phyloP scores from a whole-genome alignment of 2,113 vertebrate genomes.

The Cyphomyrus plagiostoma region DNA sequence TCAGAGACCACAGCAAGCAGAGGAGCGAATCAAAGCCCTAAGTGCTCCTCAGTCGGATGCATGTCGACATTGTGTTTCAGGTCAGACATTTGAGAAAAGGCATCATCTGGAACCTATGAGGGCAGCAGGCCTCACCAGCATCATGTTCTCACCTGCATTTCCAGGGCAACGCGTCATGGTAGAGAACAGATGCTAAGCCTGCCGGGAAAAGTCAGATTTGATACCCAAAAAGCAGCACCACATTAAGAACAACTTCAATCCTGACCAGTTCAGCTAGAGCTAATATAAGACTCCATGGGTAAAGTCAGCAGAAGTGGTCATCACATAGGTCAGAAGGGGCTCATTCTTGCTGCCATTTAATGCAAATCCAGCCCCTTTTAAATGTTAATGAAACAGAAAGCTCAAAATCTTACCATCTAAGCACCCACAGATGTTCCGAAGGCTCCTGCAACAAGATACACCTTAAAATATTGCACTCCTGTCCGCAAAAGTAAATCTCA shows the following conservation, averaged over 20 bases:
- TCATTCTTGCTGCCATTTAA: not conserved
- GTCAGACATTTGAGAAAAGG: conserved; percentile 63
- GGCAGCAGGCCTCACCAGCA: not conserved
- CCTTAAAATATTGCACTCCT: not conserved
- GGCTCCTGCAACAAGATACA: not conserved
- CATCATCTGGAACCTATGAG: conserved; percentile 50
- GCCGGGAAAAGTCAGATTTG: not conserved
- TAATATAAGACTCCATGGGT: conserved; percentile 55
- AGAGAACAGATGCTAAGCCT: not conserved
- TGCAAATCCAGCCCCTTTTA: not conserved
- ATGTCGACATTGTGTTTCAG: conserved; percentile 56
- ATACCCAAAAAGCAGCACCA: not conserved
- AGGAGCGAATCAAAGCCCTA: not conserved
- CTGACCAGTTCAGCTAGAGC: conserved; percentile 65
- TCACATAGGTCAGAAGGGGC: conserved; percentile 49
- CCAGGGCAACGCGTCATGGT: not conserved
- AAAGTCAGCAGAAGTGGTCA: conserved; percentile 52
- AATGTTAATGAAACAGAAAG: not conserved
- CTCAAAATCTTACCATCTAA: not conserved
- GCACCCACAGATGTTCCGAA: not conserved
- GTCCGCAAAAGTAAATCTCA: not conserved
- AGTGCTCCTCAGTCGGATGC: conserved; percentile 48
- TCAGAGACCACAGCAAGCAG: not conserved
- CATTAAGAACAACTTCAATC: fast-evolving
- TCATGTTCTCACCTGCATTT: not conserved